Conservation (phyloP, 2,888 invertebrate genomes). For the Pollenia amentaria region DNA sequence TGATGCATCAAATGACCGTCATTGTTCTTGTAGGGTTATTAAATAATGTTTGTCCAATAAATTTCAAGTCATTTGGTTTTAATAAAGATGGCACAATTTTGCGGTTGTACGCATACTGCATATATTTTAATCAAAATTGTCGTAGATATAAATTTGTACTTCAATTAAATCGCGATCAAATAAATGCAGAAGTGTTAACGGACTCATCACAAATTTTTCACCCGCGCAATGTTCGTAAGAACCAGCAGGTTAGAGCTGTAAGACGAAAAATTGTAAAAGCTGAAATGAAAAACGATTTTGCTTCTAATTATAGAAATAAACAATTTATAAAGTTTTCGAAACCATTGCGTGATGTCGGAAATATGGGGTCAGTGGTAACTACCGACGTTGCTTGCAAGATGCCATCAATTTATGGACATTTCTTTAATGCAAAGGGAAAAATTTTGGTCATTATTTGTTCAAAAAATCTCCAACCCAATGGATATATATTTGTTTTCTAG, state of each 20-base stretch:
- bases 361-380: background rate
- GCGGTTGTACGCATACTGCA: background rate
- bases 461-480: slow-evolving; percentile 11
- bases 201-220: background rate
- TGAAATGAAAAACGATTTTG: slow-evolving; percentile 18
- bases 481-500: background rate
- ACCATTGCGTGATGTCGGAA: background rate
- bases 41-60: slow-evolving; percentile 35
- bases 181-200: background rate
- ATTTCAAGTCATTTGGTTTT: slow-evolving; percentile 18
- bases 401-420: background rate
- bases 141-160: slow-evolving; percentile 30
- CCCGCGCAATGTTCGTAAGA: background rate
- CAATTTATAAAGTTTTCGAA: background rate
- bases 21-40: too few species aligned
- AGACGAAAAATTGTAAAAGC: background rate
- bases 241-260: slow-evolving; percentile 4
- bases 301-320: slow-evolving; percentile 16
- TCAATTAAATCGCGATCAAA: background rate
- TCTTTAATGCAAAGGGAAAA: slow-evolving; percentile 11
- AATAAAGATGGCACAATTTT: background rate
- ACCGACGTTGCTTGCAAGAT: background rate
- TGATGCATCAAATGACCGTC: too few species aligned
- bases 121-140: background rate
- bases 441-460: background rate